phyloP scores from a whole-genome alignment of 35 echinoderm and acorn worm species.

The Lytechinus variegatus region DNA sequence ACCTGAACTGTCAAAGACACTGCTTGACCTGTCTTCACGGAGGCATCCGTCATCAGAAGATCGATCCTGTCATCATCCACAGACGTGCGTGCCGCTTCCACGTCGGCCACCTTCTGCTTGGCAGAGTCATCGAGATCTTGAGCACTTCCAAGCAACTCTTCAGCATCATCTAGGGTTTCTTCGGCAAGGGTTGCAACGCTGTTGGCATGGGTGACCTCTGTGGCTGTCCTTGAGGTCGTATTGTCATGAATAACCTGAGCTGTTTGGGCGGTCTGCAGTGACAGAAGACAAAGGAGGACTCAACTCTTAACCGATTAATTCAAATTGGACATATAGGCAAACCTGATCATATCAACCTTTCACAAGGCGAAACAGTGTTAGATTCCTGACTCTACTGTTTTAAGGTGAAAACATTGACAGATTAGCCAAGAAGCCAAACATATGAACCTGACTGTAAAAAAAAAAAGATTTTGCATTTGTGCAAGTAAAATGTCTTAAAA shows the following conservation, averaged over 20 bases:
- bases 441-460: too few relatives aligned
- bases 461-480: too few relatives aligned
- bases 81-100: neutral
- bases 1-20: neutral
- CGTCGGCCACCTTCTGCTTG: conserved; percentile 40
- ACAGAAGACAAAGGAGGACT: neutral
- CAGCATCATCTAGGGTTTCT: neutral
- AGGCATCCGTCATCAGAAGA: conserved; percentile 44
- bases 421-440: too few relatives aligned
- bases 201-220: conserved; percentile 55
- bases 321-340: neutral
- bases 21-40: conserved; percentile 31
- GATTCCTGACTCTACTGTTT: too few relatives aligned
- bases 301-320: neutral
- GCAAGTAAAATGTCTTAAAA: neutral
- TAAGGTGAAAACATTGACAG: too few relatives aligned
- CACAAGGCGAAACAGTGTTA: too few relatives aligned
- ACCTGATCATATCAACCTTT: too few relatives aligned
- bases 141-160: conserved; percentile 14
- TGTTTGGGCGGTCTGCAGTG: conserved; percentile 60
- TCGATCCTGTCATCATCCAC: conserved; percentile 17
- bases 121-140: neutral
- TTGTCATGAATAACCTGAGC: conserved; percentile 81
- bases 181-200: conserved; percentile 30
- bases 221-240: conserved; percentile 70